phyloP scores from a whole-genome alignment of 2,888 invertebrate species.

The Mactromeris polynyma region DNA sequence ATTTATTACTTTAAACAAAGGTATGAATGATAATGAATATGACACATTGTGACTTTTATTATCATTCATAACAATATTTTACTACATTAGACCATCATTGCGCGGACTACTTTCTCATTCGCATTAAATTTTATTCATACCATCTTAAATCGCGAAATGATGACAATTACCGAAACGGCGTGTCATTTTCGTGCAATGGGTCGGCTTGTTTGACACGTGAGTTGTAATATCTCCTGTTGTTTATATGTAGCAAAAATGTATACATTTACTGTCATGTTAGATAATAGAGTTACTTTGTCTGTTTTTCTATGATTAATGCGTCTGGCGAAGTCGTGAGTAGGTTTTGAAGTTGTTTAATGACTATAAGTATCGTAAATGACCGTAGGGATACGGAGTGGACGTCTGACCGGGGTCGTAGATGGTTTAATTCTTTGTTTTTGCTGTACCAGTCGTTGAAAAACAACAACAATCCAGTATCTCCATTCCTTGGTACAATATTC shows the following conservation, averaged over 20 bases:
- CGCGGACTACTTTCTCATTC: background rate
- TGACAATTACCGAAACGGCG: background rate
- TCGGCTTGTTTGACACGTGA: background rate
- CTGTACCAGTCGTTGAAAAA: background rate
- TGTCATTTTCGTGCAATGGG: constrained; percentile 9
- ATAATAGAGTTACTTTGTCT: background rate
- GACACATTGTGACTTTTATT: constrained; percentile 31
- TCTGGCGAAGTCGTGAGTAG: background rate
- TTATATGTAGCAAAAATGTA: constrained; percentile 6
- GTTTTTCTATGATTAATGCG: background rate
- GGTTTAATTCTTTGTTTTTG: background rate
- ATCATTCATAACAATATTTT: constrained; percentile 15
- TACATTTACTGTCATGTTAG: constrained; percentile 1
- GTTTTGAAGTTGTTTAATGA: background rate
- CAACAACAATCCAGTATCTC: background rate
- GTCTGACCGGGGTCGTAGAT: background rate
- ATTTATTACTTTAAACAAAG: constrained; percentile 20
- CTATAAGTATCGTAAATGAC: background rate
- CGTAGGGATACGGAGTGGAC: background rate
- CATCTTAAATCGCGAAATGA: background rate
- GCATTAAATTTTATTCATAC: background rate
- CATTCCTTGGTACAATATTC: no score
- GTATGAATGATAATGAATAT: background rate
- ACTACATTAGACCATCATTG: background rate
- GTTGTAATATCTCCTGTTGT: background rate